Conservation (phyloP, 2,888 invertebrate species). For the Drosophila ezoana region DNA sequence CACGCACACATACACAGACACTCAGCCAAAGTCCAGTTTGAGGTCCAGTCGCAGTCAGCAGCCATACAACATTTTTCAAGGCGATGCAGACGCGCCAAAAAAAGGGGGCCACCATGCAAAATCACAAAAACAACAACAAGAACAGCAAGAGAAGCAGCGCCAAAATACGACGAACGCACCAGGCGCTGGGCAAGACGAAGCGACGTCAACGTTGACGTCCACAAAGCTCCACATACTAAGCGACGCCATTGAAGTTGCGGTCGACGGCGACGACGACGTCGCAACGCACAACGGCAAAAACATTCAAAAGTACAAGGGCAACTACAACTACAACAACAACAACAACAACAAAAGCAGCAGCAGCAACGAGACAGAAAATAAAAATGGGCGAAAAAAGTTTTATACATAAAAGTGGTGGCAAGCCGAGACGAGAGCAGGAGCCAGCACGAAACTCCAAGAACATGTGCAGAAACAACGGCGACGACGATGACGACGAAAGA, state of each 20-base stretch:
- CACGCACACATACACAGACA: constrained; percentile 23
- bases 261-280: constrained; percentile 49
- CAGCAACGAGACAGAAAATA: constrained; percentile 68
- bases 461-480: constrained; percentile 80
- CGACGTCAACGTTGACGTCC: constrained; percentile 71
- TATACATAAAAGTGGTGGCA: constrained; percentile 66
- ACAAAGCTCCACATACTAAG: constrained; percentile 49
- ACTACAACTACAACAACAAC: constrained; percentile 64
- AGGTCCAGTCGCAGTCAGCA: constrained; percentile 62
- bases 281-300: constrained; percentile 58
- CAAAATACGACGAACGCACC: constrained; percentile 30
- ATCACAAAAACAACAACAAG: constrained; percentile 41
- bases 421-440: constrained; percentile 40
- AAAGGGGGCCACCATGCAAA: constrained; percentile 59
- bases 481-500: constrained; percentile 67
- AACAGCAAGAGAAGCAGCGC: constrained; percentile 29
- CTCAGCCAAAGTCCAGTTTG: constrained; percentile 59
- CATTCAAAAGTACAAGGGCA: constrained; percentile 79
- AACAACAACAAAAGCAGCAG: constrained; percentile 51
- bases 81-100: constrained; percentile 78
- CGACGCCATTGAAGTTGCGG: constrained; percentile 76
- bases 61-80: constrained; percentile 76
- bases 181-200: constrained; percentile 64
- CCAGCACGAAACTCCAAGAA: constrained; percentile 71
- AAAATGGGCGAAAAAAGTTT: constrained; percentile 72